Evolutionary conservation across 2,797 vertebrate genomes (phyloP).

Genomic region (Aphelocoma californica): DNA sequence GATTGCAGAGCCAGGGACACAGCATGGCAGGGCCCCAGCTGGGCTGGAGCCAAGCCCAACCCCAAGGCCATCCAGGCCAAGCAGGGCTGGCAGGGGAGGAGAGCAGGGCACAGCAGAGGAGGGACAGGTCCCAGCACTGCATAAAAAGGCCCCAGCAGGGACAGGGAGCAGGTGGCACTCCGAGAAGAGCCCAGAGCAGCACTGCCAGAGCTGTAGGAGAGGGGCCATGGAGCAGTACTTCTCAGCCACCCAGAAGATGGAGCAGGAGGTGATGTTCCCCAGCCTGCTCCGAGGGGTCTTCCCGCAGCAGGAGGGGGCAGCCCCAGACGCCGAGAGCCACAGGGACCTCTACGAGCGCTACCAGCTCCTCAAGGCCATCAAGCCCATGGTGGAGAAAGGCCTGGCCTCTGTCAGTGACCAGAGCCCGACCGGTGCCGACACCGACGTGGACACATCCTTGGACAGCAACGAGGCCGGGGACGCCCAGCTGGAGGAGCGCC

Average conservation of each 20-base stretch:
- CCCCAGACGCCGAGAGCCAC: not conserved
- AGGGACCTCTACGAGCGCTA: conserved; percentile 82
- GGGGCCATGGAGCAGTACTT: conserved; percentile 79
- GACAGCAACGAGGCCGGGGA: conserved; percentile 63
- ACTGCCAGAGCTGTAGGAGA: not conserved
- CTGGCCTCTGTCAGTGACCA: conserved; percentile 41
- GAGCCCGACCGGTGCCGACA: not conserved
- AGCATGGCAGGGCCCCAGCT: not conserved
- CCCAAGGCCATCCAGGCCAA: accelerated
- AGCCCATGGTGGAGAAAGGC: conserved; percentile 79
- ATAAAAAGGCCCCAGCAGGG: not conserved
- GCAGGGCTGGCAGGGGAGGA: not conserved
- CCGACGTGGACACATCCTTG: not conserved
- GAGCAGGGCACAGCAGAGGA: not conserved
- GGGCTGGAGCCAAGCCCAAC: not conserved
- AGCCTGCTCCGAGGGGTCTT: conserved; percentile 84
- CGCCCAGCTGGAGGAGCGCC: conserved; percentile 77
- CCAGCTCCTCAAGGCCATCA: conserved; percentile 84
- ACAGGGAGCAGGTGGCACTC: not conserved
- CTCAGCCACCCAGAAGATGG: conserved; percentile 81
- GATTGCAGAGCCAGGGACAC: not conserved
- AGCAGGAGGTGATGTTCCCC: conserved; percentile 87
- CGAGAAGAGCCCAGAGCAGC: not conserved
- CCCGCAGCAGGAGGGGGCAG: not conserved
- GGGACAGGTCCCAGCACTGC: not conserved